phyloP scores from a whole-genome alignment of 2,113 vertebrate genomes.

The Pogona vitticeps region DNA sequence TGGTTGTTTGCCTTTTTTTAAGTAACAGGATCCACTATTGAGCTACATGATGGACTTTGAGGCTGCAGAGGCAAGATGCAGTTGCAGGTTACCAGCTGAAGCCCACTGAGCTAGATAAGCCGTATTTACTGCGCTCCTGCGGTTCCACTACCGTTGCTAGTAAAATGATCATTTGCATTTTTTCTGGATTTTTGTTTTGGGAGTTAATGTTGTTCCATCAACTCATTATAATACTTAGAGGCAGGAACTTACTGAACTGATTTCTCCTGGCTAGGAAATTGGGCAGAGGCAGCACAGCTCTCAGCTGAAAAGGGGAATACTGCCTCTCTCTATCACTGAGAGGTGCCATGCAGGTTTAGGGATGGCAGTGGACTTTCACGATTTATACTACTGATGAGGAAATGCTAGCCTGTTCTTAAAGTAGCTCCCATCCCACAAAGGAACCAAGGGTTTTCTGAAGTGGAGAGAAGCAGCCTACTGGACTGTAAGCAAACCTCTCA shows the following conservation, averaged over 20 bases:
- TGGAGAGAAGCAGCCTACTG: not conserved
- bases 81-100: not conserved
- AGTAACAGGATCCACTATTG: not conserved
- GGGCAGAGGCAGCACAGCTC: not conserved
- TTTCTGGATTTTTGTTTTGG: not conserved
- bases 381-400: not conserved
- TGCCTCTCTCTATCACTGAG: not conserved
- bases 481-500: not conserved
- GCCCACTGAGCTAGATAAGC: not conserved
- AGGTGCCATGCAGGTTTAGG: not conserved
- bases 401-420: not conserved
- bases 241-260: not conserved
- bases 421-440: not conserved
- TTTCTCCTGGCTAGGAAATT: not conserved
- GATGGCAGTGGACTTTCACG: not conserved
- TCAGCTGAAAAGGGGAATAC: not conserved
- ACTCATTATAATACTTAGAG: too few species aligned
- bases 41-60: not conserved
- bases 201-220: too few species aligned
- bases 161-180: not conserved
- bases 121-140: not conserved
- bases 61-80: not conserved
- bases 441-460: not conserved
- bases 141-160: not conserved
- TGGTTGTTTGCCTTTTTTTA: not conserved